phyloP scores from a whole-genome alignment of 2,888 invertebrate species.

The Pristionchus arcanus region DNA sequence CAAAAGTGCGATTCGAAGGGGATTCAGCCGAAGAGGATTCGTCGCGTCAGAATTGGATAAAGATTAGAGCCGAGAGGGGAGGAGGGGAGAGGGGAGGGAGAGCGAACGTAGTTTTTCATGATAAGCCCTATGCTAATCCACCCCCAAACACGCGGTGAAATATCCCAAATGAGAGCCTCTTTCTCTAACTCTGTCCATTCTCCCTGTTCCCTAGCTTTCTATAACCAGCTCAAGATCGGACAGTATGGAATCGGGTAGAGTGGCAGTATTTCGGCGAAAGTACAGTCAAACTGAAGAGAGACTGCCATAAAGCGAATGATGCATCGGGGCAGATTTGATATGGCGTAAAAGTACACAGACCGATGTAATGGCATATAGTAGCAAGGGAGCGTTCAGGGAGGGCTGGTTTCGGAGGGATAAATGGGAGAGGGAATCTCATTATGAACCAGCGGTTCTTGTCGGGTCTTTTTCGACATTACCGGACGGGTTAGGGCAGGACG shows the following conservation, averaged over 20 bases:
- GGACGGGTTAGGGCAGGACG: background rate
- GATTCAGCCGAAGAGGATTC: background rate
- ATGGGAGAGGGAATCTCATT: background rate
- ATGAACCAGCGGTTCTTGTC: slow-evolving; percentile 19
- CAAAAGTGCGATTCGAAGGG: background rate
- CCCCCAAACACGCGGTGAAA: background rate
- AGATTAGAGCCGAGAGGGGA: background rate
- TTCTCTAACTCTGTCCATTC: background rate
- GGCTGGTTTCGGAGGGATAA: slow-evolving; percentile 11
- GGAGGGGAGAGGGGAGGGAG: background rate
- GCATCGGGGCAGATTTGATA: background rate
- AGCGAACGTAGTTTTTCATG: slow-evolving; percentile 15
- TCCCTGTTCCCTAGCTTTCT: no score
- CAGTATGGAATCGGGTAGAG: background rate
- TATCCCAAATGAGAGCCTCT: no score
- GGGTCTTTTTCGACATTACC: background rate
- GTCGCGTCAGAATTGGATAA: slow-evolving; percentile 40
- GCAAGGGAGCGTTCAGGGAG: background rate
- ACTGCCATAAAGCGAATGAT: slow-evolving; percentile 2
- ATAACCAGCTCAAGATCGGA: no score
- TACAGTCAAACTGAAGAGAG: background rate
- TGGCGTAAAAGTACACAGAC: slow-evolving; percentile 28
- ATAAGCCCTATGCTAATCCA: slow-evolving; percentile 10
- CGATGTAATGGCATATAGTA: background rate
- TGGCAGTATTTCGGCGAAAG: background rate